phyloP scores from a whole-genome alignment of 35 echinoderm and acorn worm species.

The Acanthaster planci region DNA sequence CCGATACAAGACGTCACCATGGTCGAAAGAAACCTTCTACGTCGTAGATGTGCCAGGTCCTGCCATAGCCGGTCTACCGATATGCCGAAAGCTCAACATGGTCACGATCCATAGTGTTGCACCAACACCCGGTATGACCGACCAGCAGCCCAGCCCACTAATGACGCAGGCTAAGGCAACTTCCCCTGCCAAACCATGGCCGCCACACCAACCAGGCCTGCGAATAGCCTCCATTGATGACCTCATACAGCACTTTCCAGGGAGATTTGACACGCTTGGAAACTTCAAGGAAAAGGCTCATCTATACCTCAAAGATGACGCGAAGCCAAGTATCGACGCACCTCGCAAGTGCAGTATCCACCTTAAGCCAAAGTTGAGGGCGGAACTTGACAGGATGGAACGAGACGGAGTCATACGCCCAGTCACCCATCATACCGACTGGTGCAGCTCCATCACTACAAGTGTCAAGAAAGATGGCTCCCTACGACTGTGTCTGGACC shows the following conservation, averaged over 20 bases:
- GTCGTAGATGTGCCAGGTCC: not conserved
- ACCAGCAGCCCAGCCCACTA: not conserved
- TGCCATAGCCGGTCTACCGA: not conserved
- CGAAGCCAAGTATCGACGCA: conserved; percentile 32
- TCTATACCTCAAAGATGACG: conserved; percentile 46
- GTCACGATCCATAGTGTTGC: conserved; percentile 8
- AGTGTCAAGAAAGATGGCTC: conserved; percentile 52
- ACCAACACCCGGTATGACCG: not conserved
- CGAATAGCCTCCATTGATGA: conserved; percentile 23
- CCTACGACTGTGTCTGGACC: conserved; percentile 51
- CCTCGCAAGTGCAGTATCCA: conserved; percentile 58
- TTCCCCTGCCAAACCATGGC: not conserved
- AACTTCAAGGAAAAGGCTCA: conserved; percentile 46
- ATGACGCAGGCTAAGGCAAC: no score
- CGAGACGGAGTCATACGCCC: conserved; percentile 36
- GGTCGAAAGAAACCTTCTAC: not conserved
- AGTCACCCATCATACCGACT: conserved; percentile 51
- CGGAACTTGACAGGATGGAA: conserved; percentile 56
- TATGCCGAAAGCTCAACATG: not conserved
- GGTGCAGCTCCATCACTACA: conserved; percentile 47
- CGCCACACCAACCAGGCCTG: not conserved
- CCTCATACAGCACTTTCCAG: conserved; percentile 3
- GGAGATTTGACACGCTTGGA: conserved; percentile 56
- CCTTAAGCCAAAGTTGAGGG: conserved; percentile 47
- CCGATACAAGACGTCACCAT: not conserved